Conservation (phyloP, 2,113 vertebrate species). For the Heterochromis multidens region DNA sequence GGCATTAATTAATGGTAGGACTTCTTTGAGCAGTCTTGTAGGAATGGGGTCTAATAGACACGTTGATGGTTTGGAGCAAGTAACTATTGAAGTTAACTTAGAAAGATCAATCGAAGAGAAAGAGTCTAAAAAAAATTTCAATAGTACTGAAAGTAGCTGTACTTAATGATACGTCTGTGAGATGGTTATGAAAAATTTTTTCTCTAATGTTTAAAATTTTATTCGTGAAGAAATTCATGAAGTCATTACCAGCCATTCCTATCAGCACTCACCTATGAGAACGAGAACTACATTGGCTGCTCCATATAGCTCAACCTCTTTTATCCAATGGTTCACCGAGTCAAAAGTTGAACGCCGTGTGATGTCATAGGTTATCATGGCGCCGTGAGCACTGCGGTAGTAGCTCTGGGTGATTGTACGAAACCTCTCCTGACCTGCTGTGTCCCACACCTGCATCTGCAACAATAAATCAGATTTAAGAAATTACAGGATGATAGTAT, state of each 20-base stretch:
- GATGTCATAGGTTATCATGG: constrained; percentile 95
- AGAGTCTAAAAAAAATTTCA: no score
- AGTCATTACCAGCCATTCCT: not conserved
- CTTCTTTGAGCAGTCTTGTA: no score
- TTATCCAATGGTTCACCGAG: constrained; percentile 89
- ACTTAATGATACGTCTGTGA: no score
- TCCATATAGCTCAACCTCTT: constrained; percentile 89
- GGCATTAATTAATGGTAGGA: no score
- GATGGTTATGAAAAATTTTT: no score
- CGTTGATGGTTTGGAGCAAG: no score
- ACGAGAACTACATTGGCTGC: constrained; percentile 86
- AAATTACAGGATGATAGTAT: not conserved
- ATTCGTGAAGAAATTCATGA: no score
- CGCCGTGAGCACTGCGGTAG: constrained; percentile 93
- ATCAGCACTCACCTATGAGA: constrained; percentile 84
- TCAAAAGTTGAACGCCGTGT: constrained; percentile 86
- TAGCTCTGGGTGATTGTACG: constrained; percentile 99
- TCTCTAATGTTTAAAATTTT: no score
- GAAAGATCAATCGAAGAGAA: no score
- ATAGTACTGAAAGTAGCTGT: no score
- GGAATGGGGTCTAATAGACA: no score
- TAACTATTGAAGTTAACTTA: no score
- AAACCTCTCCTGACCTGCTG: constrained; percentile 95
- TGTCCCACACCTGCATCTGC: constrained; percentile 99
- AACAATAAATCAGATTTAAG: not conserved